Conservation (phyloP, 2,113 vertebrate species). For the Malurus cyaneus region DNA sequence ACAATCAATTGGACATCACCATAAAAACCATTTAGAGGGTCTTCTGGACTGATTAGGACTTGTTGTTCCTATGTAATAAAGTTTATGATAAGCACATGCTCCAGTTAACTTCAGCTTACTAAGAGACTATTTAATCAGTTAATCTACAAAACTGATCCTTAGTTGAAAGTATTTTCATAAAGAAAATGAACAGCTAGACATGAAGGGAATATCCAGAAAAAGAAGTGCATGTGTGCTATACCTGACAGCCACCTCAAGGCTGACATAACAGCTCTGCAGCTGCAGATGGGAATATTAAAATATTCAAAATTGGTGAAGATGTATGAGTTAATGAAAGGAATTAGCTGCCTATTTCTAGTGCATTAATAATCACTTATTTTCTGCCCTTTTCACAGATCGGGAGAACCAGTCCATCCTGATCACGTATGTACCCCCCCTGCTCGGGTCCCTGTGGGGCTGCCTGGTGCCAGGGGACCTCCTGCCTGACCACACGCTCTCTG, state of each 20-base stretch:
- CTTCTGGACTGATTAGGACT: neutral
- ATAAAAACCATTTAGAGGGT: neutral
- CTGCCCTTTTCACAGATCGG: neutral
- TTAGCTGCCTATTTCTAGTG: too few relatives aligned
- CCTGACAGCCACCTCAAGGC: accelerated
- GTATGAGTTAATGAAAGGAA: neutral
- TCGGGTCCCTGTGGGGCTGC: too few relatives aligned
- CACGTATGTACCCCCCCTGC: conserved; percentile 15
- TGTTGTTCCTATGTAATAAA: neutral
- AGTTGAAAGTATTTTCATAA: neutral
- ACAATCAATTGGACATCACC: neutral
- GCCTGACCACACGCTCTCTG: too few relatives aligned
- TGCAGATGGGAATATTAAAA: neutral
- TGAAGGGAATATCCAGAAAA: neutral
- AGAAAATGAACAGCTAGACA: neutral
- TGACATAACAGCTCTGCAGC: neutral
- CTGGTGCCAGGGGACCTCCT: too few relatives aligned
- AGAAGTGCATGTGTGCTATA: too few relatives aligned
- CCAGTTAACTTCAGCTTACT: neutral
- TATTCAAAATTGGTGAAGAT: neutral
- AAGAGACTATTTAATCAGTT: neutral
- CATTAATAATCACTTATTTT: neutral
- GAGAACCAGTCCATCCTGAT: neutral
- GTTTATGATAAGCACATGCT: neutral
- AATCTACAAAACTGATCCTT: neutral